Evolutionary conservation across 2,888 invertebrate species (phyloP), one percentile per base, ranked within the genome.

Genomic region (Chymomyza caudatula): DNA sequence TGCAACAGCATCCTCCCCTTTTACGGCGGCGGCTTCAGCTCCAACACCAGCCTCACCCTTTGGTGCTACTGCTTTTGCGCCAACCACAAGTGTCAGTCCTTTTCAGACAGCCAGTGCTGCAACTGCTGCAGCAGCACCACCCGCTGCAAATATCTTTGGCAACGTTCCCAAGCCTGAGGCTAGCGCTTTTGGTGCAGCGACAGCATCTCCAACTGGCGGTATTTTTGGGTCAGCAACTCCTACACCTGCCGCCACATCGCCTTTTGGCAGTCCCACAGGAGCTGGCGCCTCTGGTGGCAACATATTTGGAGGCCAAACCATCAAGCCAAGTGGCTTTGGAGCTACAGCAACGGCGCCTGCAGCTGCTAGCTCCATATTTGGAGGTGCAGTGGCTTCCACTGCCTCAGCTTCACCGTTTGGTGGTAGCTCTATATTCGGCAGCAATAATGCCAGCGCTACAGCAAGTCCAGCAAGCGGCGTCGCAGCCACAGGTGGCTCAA

Each of bases 161-260:
- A 87, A 78, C 51, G 85, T 89, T 17, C 88, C 90, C 0, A 89
- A 90, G 67, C 87, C 90, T 2, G 89, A 89, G 23, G 79, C 79
- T 23, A 80, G 87, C 0, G 80, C 86, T 1, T 90, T 90, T 64
- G 86, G 78, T 1, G 25, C 71, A 4, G 13, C 70, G 1, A 56
- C 71, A 3, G 23, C 76, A 2, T 60, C 78, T 19, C 73, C 78
- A 25, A 69, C 76, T 3, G 85, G 88, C 29, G 29, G 29, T 37
- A 11, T 37, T 37, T 37, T 37, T 37, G 29, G 29, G 11, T 11
- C 85, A n/a, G 82, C 86, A 29, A 77, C 78, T 4, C 68, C 70
- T 11, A 76, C 71, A 19, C 65, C 77, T n/a, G 66, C 20, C 2
- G 43, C 64, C 15, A 25, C 53, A 5, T 67, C 76, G 13, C 74